Conservation (phyloP, 2,113 vertebrate species). For the Alexandromys fortis region DNA sequence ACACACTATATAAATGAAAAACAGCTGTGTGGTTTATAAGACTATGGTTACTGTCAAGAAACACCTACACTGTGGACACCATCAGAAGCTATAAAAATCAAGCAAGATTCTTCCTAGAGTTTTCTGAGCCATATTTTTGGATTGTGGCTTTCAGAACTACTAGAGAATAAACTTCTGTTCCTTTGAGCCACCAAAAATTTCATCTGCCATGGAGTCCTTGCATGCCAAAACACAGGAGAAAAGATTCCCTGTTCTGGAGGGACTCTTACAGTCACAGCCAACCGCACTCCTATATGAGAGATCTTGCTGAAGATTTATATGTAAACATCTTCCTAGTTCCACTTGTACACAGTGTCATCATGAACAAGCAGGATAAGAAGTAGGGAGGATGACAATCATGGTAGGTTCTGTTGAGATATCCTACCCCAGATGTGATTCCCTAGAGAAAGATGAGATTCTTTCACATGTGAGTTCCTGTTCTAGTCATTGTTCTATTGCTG, state of each 20-base stretch:
- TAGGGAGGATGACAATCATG: not conserved
- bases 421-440: not conserved
- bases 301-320: not conserved
- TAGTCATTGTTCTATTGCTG: not conserved
- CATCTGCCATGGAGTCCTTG: not conserved
- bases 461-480: accelerated
- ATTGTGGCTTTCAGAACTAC: not conserved
- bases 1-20: not conserved
- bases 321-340: not conserved
- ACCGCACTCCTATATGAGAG: not conserved
- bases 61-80: too few relatives aligned
- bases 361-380: not conserved
- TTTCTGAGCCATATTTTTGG: not conserved
- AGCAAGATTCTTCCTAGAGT: not conserved
- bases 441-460: not conserved
- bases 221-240: not conserved
- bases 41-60: not conserved
- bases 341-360: not conserved
- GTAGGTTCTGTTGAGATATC: not conserved
- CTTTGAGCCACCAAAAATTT: not conserved
- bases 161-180: not conserved
- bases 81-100: not conserved
- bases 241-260: not conserved
- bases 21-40: not conserved
- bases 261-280: not conserved